These are phyloP conservation scores for Pithys albifrons DNA, from an alignment of 2,113 vertebrate species.

Conservation along the genomic window DNA sequence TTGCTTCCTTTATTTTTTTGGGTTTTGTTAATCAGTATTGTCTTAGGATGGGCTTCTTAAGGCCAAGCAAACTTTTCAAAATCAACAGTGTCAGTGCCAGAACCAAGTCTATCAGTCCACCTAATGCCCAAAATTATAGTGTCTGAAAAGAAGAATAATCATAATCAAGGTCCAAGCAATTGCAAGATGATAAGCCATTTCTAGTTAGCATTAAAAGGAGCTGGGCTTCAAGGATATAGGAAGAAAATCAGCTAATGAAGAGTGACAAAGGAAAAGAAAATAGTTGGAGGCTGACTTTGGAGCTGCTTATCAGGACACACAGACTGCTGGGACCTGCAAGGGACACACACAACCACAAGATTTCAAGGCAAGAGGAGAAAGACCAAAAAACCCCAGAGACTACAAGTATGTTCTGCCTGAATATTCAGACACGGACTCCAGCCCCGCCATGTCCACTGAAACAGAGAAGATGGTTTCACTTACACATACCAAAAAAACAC, in stretches of 20 bases:
- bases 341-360: background rate
- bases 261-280: background rate
- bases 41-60: background rate
- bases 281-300: background rate
- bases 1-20: background rate
- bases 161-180: background rate
- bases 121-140: background rate
- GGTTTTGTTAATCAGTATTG: background rate
- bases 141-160: background rate
- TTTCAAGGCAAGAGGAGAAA: background rate
- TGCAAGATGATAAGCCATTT: background rate
- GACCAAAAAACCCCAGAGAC: background rate
- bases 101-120: background rate
- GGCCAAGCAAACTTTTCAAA: background rate
- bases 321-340: background rate
- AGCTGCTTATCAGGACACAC: background rate
- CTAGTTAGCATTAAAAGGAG: background rate
- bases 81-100: background rate
- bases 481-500: accelerated
- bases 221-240: background rate
- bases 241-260: background rate
- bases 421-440: background rate
- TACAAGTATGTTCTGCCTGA: accelerated
- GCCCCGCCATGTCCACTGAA: background rate
- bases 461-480: background rate